Evolutionary conservation across 2,888 invertebrate genomes (phyloP), one percentile per base, ranked within the genome.

Genomic region (Epinotia brunnichana): DNA sequence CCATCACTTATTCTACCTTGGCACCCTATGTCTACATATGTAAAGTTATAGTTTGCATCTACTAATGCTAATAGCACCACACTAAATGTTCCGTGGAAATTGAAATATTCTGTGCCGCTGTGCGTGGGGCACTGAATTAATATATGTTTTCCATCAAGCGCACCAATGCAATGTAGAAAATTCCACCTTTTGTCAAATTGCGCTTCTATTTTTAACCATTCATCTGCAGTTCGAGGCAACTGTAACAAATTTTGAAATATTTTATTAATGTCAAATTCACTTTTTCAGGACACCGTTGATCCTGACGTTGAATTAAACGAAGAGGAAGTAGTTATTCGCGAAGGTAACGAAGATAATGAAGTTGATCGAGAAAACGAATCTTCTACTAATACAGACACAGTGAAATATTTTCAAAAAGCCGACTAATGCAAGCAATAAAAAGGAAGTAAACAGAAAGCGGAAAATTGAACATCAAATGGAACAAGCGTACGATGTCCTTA

Each of bases 1-100:
- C 76, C 76, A 69, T 78, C 79, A 71, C 78, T 79, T 39, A 80
- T 78, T 76, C 79, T 77, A 39, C 80, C 79, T 76, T 80, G 79
- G 19, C 78, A 44, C 29, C 78, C 81, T 9, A 80, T 77, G 51
- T 80, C 73, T 10, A 70, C 75, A 75, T 68, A 76, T 54, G 75
- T 68, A 69, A 77, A 77, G 62, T 74, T 75, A 68, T 77, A 77
- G 41, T 75, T 69, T 63, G 70, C 73, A 54, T 77, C 73, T 4
- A 79, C 76, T 73, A 76, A 29, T 48, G 78, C 77, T 56, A 79
- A 48, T 70, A 79, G 71, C 56, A 78, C 77, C 67, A 79, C 76
- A 48, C 77, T 78, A 54, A 76, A 77, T 35, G 54, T 67, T 61
- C 41, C 60, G 39, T 77, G 76, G 61, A 74, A 77, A 35, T 77